Percentiles rank a stretch among this genome's conserved stretches.
These are phyloP conservation scores for Huso huso DNA, from an alignment of 2,797 vertebrate species.

Conservation along the genomic window DNA sequence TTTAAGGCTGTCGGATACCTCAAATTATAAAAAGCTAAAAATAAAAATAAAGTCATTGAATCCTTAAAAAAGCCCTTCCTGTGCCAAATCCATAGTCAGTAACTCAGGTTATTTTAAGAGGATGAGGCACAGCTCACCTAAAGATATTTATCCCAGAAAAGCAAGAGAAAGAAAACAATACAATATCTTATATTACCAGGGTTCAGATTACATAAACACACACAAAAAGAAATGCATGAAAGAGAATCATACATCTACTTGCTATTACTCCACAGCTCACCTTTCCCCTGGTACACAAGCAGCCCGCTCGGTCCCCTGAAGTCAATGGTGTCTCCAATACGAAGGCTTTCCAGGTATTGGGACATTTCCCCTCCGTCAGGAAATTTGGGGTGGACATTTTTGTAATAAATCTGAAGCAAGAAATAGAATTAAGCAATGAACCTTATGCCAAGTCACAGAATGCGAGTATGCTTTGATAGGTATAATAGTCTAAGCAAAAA, in stretches of 20 bases:
- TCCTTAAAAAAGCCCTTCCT: too few relatives aligned
- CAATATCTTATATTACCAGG: not conserved
- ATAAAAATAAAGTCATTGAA: too few relatives aligned
- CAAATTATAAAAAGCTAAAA: too few relatives aligned
- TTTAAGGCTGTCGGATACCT: too few relatives aligned
- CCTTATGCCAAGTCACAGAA: not conserved
- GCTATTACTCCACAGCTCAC: slow-evolving; percentile 41
- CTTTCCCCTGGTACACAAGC: slow-evolving; percentile 83
- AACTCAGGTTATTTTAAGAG: too few relatives aligned
- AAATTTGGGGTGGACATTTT: slow-evolving; percentile 80
- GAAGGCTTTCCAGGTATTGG: slow-evolving; percentile 83
- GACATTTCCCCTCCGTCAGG: slow-evolving; percentile 94
- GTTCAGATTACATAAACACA: not conserved
- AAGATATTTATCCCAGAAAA: slow-evolving; percentile 1
- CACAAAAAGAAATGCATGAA: not conserved
- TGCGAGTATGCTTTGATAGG: not conserved
- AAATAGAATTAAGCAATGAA: not conserved
- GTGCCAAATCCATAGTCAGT: too few relatives aligned
- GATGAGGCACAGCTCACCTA: too few relatives aligned
- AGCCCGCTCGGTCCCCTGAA: slow-evolving; percentile 89
- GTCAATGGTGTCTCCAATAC: slow-evolving; percentile 77
- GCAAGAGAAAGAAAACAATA: not conserved
- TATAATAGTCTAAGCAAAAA: not conserved
- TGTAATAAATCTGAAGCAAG: slow-evolving; percentile 77
- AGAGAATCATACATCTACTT: not conserved